Evolutionary conservation across 2,888 invertebrate genomes (phyloP), one percentile per base, ranked within the genome.

Genomic region (Aspidapion aeneum): DNA sequence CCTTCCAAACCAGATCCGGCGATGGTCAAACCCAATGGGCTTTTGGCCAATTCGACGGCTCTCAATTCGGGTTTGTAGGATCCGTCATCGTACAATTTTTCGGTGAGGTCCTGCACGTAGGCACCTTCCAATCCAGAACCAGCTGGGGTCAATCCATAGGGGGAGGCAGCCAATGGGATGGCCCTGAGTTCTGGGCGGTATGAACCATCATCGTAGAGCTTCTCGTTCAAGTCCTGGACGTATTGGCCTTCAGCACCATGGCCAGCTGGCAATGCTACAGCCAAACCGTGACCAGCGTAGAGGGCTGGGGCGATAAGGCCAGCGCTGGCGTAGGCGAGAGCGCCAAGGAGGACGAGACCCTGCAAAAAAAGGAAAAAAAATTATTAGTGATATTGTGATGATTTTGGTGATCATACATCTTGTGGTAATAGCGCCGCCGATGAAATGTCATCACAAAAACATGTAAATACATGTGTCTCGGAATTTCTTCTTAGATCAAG

Each of bases 21-120:
- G 5, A 71, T 71, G n/a, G 67, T 69, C 50, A 73, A 59, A 19
- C 70, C 72, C 55, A 69, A 70, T 17, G 72, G 73, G 48, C 69
- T 69, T 16, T 67, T 63, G 21, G 67, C 70, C 62, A 72, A 58
- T 21, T 70, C 70, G 17, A 72, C 55, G 17, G 70, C 67, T 72
- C 73, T 51, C 48, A 65, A 58, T 67, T 69, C 68, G 5, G 72
- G 72, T 57, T 62, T 74, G 71, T 75, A 75, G 48, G 74, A 74
- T 59, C 75, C 75, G 66, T 75, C 75, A 57, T 75, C 75, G 68
- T 73, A 74, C 56, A 72, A 67, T 50, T 69, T 71, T 56, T 74
- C 74, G 21, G 63, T 66, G 64, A 70, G 61, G 64, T 74, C 74
- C 19, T 66, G 75, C 7, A 74, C 71, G 65, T 71, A 74, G 63